Evolutionary conservation across 2,113 vertebrate genomes (phyloP).

Genomic region (Myrmecophaga tridactyla): DNA sequence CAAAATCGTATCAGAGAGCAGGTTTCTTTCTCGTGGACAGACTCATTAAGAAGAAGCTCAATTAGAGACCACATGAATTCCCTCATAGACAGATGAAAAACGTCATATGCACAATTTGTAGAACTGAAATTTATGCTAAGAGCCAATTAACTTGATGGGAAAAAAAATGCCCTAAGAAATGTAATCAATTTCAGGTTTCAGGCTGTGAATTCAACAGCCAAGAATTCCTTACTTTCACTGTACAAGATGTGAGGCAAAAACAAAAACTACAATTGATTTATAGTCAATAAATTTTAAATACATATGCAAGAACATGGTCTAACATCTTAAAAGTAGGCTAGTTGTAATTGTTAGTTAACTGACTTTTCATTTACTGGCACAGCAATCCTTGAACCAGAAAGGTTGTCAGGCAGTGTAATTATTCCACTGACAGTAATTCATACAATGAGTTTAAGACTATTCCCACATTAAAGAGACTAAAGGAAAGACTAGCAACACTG

Average conservation of each 20-base stretch:
- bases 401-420: background rate
- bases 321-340: background rate
- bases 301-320: background rate
- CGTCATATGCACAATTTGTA: background rate
- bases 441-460: background rate
- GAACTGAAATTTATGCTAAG: conserved; percentile 17
- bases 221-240: background rate
- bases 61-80: background rate
- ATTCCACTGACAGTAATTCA: background rate
- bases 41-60: background rate
- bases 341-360: background rate
- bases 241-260: background rate
- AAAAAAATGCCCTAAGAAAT: background rate
- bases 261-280: background rate
- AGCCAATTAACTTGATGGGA: conserved; percentile 5
- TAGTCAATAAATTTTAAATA: background rate
- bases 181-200: conserved; percentile 42
- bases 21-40: background rate
- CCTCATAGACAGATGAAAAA: conserved; percentile 1
- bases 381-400: conserved; percentile 15
- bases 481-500: background rate
- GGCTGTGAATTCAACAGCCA: background rate
- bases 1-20: background rate
- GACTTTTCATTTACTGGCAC: conserved; percentile 16
- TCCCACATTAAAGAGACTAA: background rate